Percentiles rank a stretch among this genome's conserved stretches.
phyloP scores from a whole-genome alignment of 1,140 invertebrate genomes.

The Caenorhabditis elegans region WBcel235 BX284602.5:13608001-13608500 shows the following conservation, averaged over 20 bases:
- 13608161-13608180: too few species aligned
- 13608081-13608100: too few species aligned
- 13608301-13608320: not conserved
- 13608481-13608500: slow-evolving; percentile 27
- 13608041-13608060: too few species aligned
- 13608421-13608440: slow-evolving; percentile 26
- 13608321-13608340: slow-evolving; percentile 23
- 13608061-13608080: too few species aligned
- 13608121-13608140: too few species aligned
- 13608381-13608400: slow-evolving; percentile 33
- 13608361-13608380: not conserved
- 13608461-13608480: slow-evolving; percentile 31
- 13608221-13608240: not conserved
- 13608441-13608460: slow-evolving; percentile 9
- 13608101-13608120: too few species aligned
- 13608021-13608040: too few species aligned
- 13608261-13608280: not conserved
- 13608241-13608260: not conserved
- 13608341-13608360: slow-evolving; percentile 4
- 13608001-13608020: too few species aligned
- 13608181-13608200: not conserved
- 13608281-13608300: not conserved
- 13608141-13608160: too few species aligned
- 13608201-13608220: not conserved
- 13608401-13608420: slow-evolving; percentile 17